Conservation (phyloP, 2,113 vertebrate genomes). For the Upupa epops region DNA sequence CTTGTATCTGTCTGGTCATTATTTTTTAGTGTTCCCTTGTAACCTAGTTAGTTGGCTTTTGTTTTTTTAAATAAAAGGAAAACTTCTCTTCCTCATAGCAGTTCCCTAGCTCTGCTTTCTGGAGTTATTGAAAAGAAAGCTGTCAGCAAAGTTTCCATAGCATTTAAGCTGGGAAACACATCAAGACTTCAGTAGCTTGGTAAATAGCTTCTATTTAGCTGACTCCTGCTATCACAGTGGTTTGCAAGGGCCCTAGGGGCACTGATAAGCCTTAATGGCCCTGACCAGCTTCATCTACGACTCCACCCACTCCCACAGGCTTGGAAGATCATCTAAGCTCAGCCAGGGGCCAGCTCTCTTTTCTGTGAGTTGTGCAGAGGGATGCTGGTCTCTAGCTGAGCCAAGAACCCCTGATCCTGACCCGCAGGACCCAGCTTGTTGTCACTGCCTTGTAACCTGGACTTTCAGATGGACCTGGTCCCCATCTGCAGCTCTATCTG, state of each 20-base stretch:
- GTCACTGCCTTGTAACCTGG: neutral
- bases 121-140: neutral
- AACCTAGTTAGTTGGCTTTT: neutral
- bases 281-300: neutral
- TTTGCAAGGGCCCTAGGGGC: neutral
- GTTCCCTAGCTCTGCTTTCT: neutral
- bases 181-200: neutral
- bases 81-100: neutral
- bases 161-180: neutral
- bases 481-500: neutral
- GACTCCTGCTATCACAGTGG: neutral
- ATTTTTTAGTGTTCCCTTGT: neutral
- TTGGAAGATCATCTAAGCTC: neutral
- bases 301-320: neutral
- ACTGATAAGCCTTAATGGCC: neutral
- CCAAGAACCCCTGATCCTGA: accelerated
- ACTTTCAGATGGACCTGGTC: neutral
- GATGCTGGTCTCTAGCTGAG: neutral
- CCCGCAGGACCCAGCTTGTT: accelerated
- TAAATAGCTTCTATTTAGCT: neutral
- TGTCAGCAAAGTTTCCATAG: neutral
- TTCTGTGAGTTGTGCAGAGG: neutral
- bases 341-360: accelerated
- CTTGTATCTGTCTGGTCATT: neutral
- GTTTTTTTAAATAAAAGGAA: neutral